Base-by-base conservation (phyloP, 2,797 vertebrate species). In the Tachyglossus aculeatus region DNA sequence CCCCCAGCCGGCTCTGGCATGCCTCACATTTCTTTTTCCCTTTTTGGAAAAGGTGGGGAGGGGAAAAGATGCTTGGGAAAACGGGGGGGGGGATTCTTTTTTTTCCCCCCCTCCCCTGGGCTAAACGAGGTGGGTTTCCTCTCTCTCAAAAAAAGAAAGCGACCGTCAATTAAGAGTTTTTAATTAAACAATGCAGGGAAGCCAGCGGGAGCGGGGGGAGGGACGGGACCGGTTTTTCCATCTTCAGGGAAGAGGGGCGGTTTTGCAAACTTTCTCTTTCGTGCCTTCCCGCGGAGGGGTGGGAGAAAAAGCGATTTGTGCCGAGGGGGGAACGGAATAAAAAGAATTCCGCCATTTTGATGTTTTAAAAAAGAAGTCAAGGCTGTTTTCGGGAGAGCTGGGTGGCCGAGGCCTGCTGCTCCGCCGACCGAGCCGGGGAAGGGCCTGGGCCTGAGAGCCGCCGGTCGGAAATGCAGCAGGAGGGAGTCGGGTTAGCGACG, bases 301-400 rank as follows among this genome's bases (percentile, higher is more conserved):
- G 48, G 12, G 31, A 6, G 16, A 48, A 48, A 12, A 48, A 9
- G 45, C 19, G 16, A 29, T 48, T 27, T 18, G 8, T 19, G 45
- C 19, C 25, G 45, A 57, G n/a, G n/a, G 48, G 43, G 16, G 15
- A 37, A 67, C 40, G 65, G 59, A 74, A 67, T 56, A 66, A 70
- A 70, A 77, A 74, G 41, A 84, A 82, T 66, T 87, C 88, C 88
- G 86, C 88, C 87, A 90, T 90, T 87, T 88, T 90, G 84, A 71
- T 62, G 18, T 69, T 74, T 84, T 53, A 60, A 77, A 81, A 51
- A 67, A 56, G 48, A 79, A 81, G 65, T 84, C 55, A 73, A 68
- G 61, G 61, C 62, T 37, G 41, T 53, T 69, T 56, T n/a, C 50
- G 44, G 10, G 25, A 5, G 25, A 15, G 16, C 9, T 18, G 15